Evolutionary conservation across 1,140 invertebrate species (phyloP), one percentile per base, ranked within the genome.

Genomic region (Drosophila albomicans): DNA sequence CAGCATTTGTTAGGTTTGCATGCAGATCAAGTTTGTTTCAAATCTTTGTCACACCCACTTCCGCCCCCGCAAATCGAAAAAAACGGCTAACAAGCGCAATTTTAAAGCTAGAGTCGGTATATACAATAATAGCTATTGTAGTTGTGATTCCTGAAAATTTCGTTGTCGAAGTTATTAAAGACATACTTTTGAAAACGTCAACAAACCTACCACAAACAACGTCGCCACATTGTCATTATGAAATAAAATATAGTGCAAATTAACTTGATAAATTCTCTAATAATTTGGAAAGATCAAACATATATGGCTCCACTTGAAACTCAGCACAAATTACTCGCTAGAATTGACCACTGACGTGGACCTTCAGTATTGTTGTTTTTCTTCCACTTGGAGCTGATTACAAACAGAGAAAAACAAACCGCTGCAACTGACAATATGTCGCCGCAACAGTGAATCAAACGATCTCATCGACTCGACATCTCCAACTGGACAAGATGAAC

Each of bases 271-370:
- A 54, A 5, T 6, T 10, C n/a, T n/a, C n/a, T 15, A 15, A 54
- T 15, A 30, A 28, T 3, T 13, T 3, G 30, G 13, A 13, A 30
- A 25, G n/a, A 16, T 57, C 3, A 1, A 57, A 25, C 7, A 1
- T 10, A 25, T n/a, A 5, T 16, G n/a, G 35, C 5, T 1, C n/a
- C 5, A 15, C n/a, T 32, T n/a, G 6, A 32, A 62, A 52, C 38
- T 11, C 25, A 20, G 51, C 51, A 32, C 4, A 35, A 35, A 2
- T 38, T 49, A 51, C 8, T 11, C 11, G 16, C n/a, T 49, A 8
- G 43, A 52, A 28, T 57, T 35, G 11, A 38, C 35, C n/a, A 74
- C 70, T 77, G 64, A 77, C 75, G 75, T 77, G 75, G 71, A 73
- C 49, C 54, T 64, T 11, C 69, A 32, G 46, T 45, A 7, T 59